Conservation (phyloP, 2,113 vertebrate species). For the Paratilapia polleni region DNA sequence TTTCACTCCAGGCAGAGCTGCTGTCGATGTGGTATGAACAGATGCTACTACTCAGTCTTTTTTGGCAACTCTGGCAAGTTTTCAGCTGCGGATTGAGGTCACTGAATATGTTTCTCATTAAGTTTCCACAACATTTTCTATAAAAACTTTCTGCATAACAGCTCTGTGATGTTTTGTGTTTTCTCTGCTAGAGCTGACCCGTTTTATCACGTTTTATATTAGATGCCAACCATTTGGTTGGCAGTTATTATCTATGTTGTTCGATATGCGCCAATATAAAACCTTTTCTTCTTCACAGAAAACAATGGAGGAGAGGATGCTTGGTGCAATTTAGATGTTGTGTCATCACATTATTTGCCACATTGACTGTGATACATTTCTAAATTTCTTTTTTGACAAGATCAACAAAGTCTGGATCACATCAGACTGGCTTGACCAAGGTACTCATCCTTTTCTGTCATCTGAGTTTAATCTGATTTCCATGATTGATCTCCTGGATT, state of each 20-base stretch:
- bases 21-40: slow-evolving; percentile 5
- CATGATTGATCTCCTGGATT: neutral
- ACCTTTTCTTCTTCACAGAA: neutral
- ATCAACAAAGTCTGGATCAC: neutral
- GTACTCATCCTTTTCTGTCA: neutral
- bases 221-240: neutral
- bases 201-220: neutral
- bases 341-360: neutral
- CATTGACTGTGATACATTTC: neutral
- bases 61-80: neutral
- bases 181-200: accelerated
- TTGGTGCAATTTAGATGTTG: neutral
- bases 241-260: accelerated
- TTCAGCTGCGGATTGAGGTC: slow-evolving; percentile 20
- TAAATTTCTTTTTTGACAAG: too few species aligned
- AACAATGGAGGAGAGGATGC: neutral
- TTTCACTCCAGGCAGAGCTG: neutral
- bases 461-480: neutral
- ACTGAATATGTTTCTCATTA: slow-evolving; percentile 11
- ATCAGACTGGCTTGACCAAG: neutral
- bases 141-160: neutral
- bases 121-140: neutral
- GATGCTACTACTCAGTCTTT: neutral
- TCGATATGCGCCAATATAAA: neutral
- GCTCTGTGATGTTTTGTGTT: neutral